Conservation (phyloP, 2,797 vertebrate genomes). For the Hydrophis major region DNA sequence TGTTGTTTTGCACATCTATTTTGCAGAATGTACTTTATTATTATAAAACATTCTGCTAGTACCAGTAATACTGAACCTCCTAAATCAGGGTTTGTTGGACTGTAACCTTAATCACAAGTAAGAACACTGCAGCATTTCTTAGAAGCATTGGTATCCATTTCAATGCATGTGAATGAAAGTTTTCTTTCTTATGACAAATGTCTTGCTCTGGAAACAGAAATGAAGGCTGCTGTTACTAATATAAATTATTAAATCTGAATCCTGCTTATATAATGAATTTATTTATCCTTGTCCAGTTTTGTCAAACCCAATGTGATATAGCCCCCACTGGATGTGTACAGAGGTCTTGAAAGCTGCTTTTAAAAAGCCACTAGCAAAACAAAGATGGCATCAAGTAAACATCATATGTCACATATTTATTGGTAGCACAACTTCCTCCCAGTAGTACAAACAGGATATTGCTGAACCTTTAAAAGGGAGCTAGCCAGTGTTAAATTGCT, state of each 20-base stretch:
- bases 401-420: not conserved
- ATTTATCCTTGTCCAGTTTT: not conserved
- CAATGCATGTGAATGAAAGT: not conserved
- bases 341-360: not conserved
- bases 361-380: not conserved
- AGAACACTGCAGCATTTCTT: not conserved
- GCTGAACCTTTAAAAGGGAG: not conserved
- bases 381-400: not conserved
- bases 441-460: not conserved
- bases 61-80: not conserved
- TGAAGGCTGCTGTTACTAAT: not conserved
- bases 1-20: not conserved
- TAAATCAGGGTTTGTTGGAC: not conserved
- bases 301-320: not conserved
- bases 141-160: not conserved
- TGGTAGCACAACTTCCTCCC: not conserved
- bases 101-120: not conserved
- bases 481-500: not conserved
- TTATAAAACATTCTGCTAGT: not conserved
- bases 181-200: not conserved
- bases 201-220: not conserved
- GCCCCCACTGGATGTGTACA: not conserved
- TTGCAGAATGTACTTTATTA: not conserved
- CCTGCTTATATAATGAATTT: not conserved
- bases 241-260: constrained; percentile 18